These are phyloP conservation scores for Nannobrachium achirus DNA, from an alignment of 2,113 vertebrate species.

Conservation along the genomic window DNA sequence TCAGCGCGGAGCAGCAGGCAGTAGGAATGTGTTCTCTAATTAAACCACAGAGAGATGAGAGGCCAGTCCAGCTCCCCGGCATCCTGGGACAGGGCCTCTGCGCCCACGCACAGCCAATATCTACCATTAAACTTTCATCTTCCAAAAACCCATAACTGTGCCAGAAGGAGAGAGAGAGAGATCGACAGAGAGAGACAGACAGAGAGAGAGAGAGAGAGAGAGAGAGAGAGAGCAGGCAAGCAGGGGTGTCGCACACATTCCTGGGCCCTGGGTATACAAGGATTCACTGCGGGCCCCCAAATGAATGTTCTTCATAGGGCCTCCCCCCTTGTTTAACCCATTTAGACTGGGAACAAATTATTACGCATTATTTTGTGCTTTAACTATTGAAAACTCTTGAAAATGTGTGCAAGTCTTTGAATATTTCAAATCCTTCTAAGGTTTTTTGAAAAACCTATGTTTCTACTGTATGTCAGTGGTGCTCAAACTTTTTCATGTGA, in stretches of 20 bases:
- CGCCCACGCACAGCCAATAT: conserved; percentile 21
- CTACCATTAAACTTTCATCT: conserved; percentile 36
- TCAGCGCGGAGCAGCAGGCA: conserved; percentile 5
- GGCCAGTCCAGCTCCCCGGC: conserved; percentile 11
- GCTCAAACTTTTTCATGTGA: no score
- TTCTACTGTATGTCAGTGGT: no score
- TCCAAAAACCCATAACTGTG: conserved; percentile 43
- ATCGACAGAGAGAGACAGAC: conserved; percentile 17
- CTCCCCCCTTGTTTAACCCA: no score
- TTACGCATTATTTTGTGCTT: no score
- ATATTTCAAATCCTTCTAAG: no score
- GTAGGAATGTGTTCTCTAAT: conserved; percentile 52
- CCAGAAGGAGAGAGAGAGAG: conserved; percentile 11
- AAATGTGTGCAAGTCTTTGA: no score
- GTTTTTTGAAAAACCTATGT: no score
- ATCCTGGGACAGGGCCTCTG: conserved; percentile 24
- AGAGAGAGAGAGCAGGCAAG: not conserved
- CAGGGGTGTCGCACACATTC: not conserved
- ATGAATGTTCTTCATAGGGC: no score
- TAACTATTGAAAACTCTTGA: no score
- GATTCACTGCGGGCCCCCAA: no score
- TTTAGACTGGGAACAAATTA: no score
- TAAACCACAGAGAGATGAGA: conserved; percentile 62
- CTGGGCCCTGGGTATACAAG: no score
- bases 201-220: not conserved